Evolutionary conservation across 2,888 invertebrate genomes (phyloP), one percentile per base, ranked within the genome.

Genomic region (Cosmopolites sordidus): DNA sequence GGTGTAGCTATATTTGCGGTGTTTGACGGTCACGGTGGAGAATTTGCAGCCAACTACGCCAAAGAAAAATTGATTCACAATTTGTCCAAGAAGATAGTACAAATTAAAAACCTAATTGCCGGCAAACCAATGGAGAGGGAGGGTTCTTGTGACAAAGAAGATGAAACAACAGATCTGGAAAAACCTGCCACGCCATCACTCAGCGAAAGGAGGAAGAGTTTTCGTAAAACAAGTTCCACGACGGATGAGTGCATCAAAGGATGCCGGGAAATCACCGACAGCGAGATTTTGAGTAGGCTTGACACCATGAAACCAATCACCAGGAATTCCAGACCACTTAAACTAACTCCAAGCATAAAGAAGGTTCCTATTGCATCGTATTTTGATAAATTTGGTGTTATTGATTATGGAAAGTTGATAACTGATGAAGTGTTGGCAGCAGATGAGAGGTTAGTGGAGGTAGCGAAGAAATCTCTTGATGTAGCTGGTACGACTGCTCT

Each of bases 11-110:
- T 96, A 53, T 93, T 91, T 76, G 94, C 93, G 40, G 86, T 96
- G 61, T 95, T 94, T 72, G 95, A 96, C 76, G 95, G 95, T 0
- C 95, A 96, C 73, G 96, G 95, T 45, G 96, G 95, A 37, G 92
- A 94, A 77, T 91, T 91, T 77, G 94, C 94, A 46, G 93, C 94
- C 15, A 90, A 94, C 70, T 95, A 89, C 76, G 92, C 92, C 46
- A 87, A 89, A 70, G 92, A 93, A 64, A 88, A 91, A 63, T 78
- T 95, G 14, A 85, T 93, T 59, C 86, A 87, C 69, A 89, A 84
- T 69, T 77, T 92, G 45, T 84, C 82, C 64, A 84, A 84, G 67
- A 89, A 87, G 76, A 83, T 91, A 41, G 78, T 84, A 18, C 86
- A 87, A 69, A 76, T 89, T 48, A 84, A 85, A 73, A 82, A 84